These are phyloP conservation scores for Dioctria rufipes DNA, from an alignment of 2,888 invertebrate species.

Conservation along the genomic window DNA sequence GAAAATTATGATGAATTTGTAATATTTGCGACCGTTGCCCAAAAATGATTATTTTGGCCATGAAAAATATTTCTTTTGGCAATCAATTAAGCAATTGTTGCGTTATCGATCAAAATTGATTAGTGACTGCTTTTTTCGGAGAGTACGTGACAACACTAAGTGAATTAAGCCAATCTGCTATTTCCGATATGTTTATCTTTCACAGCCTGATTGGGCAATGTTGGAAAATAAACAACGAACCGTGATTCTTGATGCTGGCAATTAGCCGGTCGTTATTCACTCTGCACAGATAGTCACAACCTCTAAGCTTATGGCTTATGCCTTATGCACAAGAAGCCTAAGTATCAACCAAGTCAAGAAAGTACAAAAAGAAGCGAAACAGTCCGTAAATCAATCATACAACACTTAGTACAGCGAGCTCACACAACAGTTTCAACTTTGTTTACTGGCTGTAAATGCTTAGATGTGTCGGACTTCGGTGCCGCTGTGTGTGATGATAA, in stretches of 20 bases:
- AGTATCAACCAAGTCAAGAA: conserved; percentile 25
- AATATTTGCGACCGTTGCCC: conserved; percentile 40
- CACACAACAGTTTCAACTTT: conserved; percentile 8
- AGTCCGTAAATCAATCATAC: conserved; percentile 46
- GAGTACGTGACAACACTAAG: conserved; percentile 41
- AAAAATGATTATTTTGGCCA: conserved; percentile 37
- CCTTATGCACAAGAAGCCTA: neutral
- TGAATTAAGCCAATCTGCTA: conserved; percentile 48
- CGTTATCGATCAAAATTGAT: conserved; percentile 31
- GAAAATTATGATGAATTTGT: conserved; percentile 23
- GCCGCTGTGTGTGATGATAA: neutral
- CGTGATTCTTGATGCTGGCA: conserved; percentile 29
- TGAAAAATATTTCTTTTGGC: conserved; percentile 42
- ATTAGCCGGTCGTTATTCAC: conserved; percentile 49
- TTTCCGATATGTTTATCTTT: conserved; percentile 50
- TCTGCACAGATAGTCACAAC: conserved; percentile 37
- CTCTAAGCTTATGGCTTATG: conserved; percentile 16
- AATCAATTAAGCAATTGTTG: conserved; percentile 45
- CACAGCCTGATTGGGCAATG: conserved; percentile 30
- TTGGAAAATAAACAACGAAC: conserved; percentile 5
- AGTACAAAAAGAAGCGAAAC: conserved; percentile 39
- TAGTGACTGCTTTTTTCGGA: conserved; percentile 8
- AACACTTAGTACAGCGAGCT: conserved; percentile 35
- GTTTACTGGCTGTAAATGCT: neutral
- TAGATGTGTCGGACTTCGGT: neutral